Percentiles rank a stretch among this genome's conserved stretches.
These are phyloP conservation scores for Plebejus melissa DNA, from an alignment of 2,888 invertebrate genomes.

Conservation along the genomic window DNA sequence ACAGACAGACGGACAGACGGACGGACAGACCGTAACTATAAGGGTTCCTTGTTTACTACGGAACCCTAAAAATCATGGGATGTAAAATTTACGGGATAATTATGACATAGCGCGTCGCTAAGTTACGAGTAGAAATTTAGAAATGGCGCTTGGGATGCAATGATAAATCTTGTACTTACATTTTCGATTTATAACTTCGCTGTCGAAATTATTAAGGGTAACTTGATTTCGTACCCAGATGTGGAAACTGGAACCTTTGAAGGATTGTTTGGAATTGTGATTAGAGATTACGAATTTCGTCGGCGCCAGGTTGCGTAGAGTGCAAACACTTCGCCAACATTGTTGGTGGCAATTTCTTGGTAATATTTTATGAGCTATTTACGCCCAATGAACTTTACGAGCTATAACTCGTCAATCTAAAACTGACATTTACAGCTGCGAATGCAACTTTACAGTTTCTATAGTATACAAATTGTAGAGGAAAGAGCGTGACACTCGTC, in stretches of 20 bases:
- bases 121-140: no score
- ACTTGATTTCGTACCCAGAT: neutral
- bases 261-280: neutral
- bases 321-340: neutral
- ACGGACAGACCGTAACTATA: no score
- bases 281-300: constrained; percentile 4
- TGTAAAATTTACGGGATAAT: no score
- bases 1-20: no score
- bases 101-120: no score
- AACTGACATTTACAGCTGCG: neutral
- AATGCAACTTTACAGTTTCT: constrained; percentile 2
- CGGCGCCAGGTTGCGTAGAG: neutral
- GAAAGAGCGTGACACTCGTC: neutral
- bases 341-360: constrained; percentile 17
- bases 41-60: no score
- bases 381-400: constrained; percentile 24
- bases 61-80: no score
- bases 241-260: neutral
- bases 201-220: neutral
- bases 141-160: no score
- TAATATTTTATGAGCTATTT: constrained; percentile 27
- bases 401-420: constrained; percentile 15
- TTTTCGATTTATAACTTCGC: no score
- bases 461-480: neutral
- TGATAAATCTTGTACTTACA: no score